Evolutionary conservation across 2,888 invertebrate genomes (phyloP).

Genomic region (Oligia fasciuncula): DNA sequence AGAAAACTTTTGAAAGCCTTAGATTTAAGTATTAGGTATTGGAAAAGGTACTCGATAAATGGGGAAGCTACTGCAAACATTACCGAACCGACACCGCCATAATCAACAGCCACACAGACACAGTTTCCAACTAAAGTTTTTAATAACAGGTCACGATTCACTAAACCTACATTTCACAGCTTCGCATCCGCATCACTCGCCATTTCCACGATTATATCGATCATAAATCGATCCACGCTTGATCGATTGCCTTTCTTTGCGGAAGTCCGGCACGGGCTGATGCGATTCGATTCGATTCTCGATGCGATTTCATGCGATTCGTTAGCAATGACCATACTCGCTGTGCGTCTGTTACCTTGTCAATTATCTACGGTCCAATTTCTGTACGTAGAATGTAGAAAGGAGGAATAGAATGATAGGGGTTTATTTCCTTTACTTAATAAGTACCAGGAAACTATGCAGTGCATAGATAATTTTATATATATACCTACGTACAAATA

Average conservation of each 20-base stretch:
- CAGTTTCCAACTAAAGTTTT: constrained; percentile 9
- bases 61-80: constrained; percentile 5
- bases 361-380: constrained; percentile 64
- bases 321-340: constrained; percentile 69
- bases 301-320: constrained; percentile 59
- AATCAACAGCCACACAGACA: background rate
- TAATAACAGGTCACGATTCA: constrained; percentile 49
- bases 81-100: constrained; percentile 3
- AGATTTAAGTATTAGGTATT: background rate
- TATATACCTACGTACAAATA: no score
- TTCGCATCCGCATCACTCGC: constrained; percentile 55
- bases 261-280: constrained; percentile 61
- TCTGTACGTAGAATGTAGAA: constrained; percentile 34
- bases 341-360: constrained; percentile 60
- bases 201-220: constrained; percentile 62
- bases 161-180: constrained; percentile 52
- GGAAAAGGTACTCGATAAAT: background rate
- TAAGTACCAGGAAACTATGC: background rate
- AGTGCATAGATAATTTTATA: background rate
- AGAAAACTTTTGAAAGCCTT: background rate
- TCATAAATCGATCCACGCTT: constrained; percentile 61
- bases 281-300: constrained; percentile 52
- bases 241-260: constrained; percentile 66
- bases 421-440: background rate
- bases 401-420: constrained; percentile 12